Evolutionary conservation across 2,888 invertebrate genomes (phyloP).

Genomic region (Tipula unca): DNA sequence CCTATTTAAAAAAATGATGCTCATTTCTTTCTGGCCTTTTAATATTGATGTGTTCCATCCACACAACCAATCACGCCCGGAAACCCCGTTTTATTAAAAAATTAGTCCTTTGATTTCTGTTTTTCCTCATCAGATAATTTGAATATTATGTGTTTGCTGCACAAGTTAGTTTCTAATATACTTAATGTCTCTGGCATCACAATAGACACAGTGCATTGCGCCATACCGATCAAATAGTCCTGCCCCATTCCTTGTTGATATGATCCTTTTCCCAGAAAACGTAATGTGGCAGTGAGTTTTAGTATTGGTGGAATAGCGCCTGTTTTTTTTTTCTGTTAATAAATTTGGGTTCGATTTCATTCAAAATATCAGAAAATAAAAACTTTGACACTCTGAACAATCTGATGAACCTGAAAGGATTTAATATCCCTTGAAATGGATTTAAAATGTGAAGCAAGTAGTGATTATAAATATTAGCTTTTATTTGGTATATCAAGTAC

Average conservation of each 20-base stretch:
- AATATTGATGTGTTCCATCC: neutral
- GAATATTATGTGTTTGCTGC: neutral
- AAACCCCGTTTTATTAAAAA: neutral
- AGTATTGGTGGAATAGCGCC: too few species aligned
- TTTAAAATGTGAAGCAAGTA: neutral
- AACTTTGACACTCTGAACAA: neutral
- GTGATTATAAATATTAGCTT: neutral
- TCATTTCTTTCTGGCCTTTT: neutral
- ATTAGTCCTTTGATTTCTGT: neutral
- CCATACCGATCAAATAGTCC: neutral
- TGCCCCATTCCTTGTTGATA: neutral
- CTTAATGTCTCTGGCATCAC: neutral
- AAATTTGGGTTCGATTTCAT: neutral
- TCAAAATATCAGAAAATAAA: neutral
- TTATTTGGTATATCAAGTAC: neutral
- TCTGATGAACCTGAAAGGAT: neutral
- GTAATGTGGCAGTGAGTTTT: neutral
- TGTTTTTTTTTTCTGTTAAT: too few species aligned
- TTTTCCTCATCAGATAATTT: neutral
- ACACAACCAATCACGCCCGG: neutral
- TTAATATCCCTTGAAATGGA: neutral
- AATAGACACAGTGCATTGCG: neutral
- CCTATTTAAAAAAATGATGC: neutral
- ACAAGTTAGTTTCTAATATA: neutral
- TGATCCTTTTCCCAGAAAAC: neutral